Conservation (phyloP, 1,140 invertebrate species). For the Calliphora vicina region DNA sequence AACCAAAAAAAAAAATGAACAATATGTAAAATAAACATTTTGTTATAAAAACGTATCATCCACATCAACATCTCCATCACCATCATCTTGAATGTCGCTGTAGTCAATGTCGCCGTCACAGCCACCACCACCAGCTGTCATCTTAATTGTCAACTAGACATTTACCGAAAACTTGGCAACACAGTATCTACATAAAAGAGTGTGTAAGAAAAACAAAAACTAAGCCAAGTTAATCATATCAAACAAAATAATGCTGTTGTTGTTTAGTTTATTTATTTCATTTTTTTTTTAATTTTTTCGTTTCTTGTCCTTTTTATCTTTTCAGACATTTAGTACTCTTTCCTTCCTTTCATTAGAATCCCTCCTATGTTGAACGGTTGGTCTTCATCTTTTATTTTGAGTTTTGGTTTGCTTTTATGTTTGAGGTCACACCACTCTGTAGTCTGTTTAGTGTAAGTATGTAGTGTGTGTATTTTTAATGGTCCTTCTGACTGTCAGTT, state of each 20-base stretch:
- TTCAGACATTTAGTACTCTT: not conserved
- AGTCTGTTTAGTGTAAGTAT: not conserved
- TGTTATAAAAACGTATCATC: too few relatives aligned
- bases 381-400: not conserved
- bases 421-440: too few relatives aligned
- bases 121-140: not conserved
- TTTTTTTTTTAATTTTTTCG: not conserved
- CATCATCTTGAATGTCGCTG: not conserved
- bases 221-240: conserved; percentile 1
- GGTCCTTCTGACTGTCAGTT: not conserved
- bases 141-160: conserved; percentile 13
- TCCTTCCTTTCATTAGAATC: not conserved
- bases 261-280: not conserved
- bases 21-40: too few relatives aligned
- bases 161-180: not conserved
- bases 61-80: not conserved
- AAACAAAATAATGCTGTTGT: not conserved
- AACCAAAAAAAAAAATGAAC: not conserved
- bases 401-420: too few relatives aligned
- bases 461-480: not conserved
- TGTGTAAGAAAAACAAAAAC: not conserved
- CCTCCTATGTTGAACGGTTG: not conserved
- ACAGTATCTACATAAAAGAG: not conserved
- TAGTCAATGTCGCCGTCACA: not conserved
- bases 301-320: not conserved